Conservation (phyloP, 1,140 invertebrate species). For the Coelopa frigida region DNA sequence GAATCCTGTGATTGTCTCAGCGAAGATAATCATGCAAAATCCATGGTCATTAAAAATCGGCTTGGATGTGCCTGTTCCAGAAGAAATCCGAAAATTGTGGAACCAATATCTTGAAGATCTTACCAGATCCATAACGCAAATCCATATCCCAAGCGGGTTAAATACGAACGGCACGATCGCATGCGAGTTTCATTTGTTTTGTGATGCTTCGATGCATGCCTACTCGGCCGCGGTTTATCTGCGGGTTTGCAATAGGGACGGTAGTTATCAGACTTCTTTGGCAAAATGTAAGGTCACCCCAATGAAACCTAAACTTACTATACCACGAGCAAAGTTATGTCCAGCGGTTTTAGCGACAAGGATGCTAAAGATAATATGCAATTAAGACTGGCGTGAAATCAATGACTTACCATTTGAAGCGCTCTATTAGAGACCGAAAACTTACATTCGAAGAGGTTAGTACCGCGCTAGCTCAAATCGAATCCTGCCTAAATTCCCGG, state of each 20-base stretch:
- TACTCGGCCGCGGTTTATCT: not conserved
- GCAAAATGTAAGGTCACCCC: not conserved
- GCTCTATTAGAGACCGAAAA: conserved; percentile 14
- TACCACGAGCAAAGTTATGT: not conserved
- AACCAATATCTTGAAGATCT: not conserved
- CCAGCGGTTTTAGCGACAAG: not conserved
- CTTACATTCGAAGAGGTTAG: conserved; percentile 24
- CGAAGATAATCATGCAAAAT: not conserved
- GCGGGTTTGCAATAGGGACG: not conserved
- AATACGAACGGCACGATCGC: not conserved
- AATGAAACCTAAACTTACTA: not conserved
- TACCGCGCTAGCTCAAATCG: conserved; percentile 23
- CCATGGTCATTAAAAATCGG: too few relatives aligned
- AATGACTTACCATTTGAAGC: conserved; percentile 19
- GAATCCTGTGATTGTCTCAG: not conserved
- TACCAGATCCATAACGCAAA: not conserved
- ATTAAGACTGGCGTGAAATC: not conserved
- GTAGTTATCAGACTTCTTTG: not conserved
- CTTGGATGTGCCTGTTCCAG: too few relatives aligned
- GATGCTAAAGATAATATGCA: not conserved
- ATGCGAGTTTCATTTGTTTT: not conserved
- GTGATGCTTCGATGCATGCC: not conserved
- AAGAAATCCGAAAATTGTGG: not conserved
- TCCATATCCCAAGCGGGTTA: not conserved
- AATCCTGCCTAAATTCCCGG: conserved; percentile 25